A percentile compares a stretch with the other conserved stretches of the same genome.
Conservation (phyloP, 1,140 invertebrate genomes). For the Delia radicum region DNA sequence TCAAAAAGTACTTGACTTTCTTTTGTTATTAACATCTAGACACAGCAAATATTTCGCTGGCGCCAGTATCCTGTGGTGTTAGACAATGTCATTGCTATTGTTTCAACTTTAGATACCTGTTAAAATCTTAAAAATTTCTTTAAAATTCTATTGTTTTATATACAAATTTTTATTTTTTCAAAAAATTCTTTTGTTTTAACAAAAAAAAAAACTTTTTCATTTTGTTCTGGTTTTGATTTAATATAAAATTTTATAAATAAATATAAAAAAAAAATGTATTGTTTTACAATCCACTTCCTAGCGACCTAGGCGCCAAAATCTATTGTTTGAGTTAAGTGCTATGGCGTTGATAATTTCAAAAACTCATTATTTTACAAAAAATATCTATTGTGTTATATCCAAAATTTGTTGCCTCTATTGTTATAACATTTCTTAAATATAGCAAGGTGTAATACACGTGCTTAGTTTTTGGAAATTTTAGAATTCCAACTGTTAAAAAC, state of each 20-base stretch:
- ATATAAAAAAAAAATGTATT: not conserved
- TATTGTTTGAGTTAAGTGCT: not conserved
- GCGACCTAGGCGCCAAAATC: not conserved
- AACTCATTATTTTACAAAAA: not conserved
- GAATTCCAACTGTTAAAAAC: too few relatives aligned
- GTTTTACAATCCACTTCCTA: not conserved
- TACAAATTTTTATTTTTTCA: too few relatives aligned
- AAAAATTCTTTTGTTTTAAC: too few relatives aligned
- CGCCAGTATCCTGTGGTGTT: not conserved
- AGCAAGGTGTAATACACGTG: not conserved
- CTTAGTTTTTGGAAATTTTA: too few relatives aligned
- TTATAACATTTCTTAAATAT: not conserved
- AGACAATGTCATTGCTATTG: not conserved
- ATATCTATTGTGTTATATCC: not conserved
- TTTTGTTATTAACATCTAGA: not conserved
- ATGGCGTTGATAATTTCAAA: not conserved
- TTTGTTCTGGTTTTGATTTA: not conserved
- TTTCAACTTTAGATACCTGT: not conserved
- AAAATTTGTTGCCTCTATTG: not conserved
- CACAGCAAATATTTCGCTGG: slow-evolving; percentile 2
- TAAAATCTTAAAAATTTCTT: not conserved
- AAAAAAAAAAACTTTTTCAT: too few relatives aligned
- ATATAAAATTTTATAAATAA: not conserved
- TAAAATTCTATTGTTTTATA: too few relatives aligned
- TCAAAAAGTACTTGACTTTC: not conserved